Percentiles rank a stretch among this genome's conserved stretches.
Evolutionary conservation across 2,113 vertebrate genomes (phyloP).

Genomic region (Nettapus auritus): DNA sequence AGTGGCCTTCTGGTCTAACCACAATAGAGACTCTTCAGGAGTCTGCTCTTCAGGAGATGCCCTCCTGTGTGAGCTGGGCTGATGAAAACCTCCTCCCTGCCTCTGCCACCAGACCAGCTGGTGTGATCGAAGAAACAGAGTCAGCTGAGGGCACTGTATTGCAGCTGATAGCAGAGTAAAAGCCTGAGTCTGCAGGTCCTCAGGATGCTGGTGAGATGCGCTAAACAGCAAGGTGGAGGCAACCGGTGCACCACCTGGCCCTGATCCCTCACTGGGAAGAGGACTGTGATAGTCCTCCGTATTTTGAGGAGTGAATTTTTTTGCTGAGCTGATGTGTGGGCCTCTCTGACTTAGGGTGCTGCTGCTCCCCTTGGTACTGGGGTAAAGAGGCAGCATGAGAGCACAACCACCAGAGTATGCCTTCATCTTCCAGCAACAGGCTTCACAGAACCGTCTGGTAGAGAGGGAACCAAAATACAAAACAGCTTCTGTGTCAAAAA

Average conservation of each 20-base stretch:
- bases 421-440: neutral
- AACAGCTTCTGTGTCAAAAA: neutral
- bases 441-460: neutral
- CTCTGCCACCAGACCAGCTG: neutral
- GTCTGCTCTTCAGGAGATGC: neutral
- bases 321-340: neutral
- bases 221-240: neutral
- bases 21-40: neutral
- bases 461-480: neutral
- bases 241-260: rapidly evolving
- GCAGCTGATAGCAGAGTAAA: neutral
- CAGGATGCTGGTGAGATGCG: neutral
- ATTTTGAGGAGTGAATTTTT: neutral
- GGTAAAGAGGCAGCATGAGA: neutral
- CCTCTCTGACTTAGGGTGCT: neutral
- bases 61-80: neutral
- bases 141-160: neutral
- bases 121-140: neutral
- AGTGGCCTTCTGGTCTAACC: neutral
- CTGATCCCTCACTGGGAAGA: neutral
- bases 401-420: neutral
- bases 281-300: neutral
- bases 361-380: neutral
- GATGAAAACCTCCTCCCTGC: neutral
- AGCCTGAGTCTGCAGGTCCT: neutral